A percentile compares a stretch with the other conserved stretches of the same genome.
Conservation (phyloP, 1,140 invertebrate genomes). For the Stegodyphus mimosarum region DNA sequence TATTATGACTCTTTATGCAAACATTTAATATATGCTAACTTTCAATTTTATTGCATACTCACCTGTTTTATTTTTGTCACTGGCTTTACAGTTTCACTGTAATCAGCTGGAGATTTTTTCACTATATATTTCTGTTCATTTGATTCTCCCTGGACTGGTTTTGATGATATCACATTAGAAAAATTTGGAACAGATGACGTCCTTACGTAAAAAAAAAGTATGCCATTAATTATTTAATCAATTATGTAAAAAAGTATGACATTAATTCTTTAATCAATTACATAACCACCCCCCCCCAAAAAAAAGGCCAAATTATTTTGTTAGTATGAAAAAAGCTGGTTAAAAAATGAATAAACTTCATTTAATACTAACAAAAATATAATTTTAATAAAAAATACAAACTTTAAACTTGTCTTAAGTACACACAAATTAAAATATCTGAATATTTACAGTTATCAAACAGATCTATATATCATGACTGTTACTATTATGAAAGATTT, state of each 20-base stretch:
- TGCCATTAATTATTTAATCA: no score
- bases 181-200: constrained; percentile 72
- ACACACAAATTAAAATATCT: no score
- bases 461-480: no score
- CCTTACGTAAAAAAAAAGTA: constrained; percentile 62
- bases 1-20: background rate
- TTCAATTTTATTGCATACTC: background rate
- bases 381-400: no score
- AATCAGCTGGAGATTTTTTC: constrained; percentile 74
- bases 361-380: no score
- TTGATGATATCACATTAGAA: constrained; percentile 61
- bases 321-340: background rate
- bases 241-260: background rate
- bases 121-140: constrained; percentile 64
- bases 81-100: constrained; percentile 78
- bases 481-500: no score
- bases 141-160: constrained; percentile 2
- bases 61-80: constrained; percentile 41
- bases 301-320: background rate
- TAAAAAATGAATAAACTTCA: background rate
- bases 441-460: no score
- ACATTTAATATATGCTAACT: background rate
- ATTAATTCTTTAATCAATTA: no score
- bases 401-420: no score
- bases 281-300: no score